phyloP scores from a whole-genome alignment of 2,888 invertebrate genomes.

The Erebia ligea region DNA sequence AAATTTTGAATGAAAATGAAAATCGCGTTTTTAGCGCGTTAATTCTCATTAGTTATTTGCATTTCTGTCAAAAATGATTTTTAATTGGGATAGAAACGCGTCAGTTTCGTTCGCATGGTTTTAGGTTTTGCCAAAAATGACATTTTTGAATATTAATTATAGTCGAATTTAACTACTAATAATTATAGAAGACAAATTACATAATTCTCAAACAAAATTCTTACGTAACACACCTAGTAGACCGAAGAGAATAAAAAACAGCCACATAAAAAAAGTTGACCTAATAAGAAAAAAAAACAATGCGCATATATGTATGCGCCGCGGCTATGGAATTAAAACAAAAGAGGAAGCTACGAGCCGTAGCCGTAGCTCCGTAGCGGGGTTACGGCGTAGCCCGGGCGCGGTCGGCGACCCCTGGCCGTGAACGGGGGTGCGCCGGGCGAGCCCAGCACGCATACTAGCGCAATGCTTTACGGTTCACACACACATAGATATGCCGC shows the following conservation, averaged over 20 bases:
- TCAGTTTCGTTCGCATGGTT: too few species aligned
- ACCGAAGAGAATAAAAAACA: conserved; percentile 13
- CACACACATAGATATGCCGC: conserved; percentile 40
- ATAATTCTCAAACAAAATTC: neutral
- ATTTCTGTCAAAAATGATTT: too few species aligned
- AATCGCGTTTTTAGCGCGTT: neutral
- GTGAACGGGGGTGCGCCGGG: conserved; percentile 78
- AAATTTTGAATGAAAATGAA: too few species aligned
- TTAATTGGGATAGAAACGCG: neutral
- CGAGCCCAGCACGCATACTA: conserved; percentile 54
- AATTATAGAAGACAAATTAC: too few species aligned
- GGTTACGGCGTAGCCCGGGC: conserved; percentile 78
- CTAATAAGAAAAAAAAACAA: conserved; percentile 63
- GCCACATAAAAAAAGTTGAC: conserved; percentile 52
- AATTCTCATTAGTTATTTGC: too few species aligned
- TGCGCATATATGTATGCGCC: conserved; percentile 36
- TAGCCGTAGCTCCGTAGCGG: conserved; percentile 72
- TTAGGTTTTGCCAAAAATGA: too few species aligned
- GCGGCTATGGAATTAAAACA: conserved; percentile 58
- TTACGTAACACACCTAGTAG: conserved; percentile 1
- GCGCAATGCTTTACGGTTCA: conserved; percentile 37
- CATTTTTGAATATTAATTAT: too few species aligned
- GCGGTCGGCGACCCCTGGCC: conserved; percentile 83
- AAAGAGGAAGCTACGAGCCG: conserved; percentile 73
- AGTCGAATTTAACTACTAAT: too few species aligned